A percentile compares a stretch with the other conserved stretches of the same genome.
phyloP scores from a whole-genome alignment of 2,888 invertebrate genomes.

The Oligia strigilis region DNA sequence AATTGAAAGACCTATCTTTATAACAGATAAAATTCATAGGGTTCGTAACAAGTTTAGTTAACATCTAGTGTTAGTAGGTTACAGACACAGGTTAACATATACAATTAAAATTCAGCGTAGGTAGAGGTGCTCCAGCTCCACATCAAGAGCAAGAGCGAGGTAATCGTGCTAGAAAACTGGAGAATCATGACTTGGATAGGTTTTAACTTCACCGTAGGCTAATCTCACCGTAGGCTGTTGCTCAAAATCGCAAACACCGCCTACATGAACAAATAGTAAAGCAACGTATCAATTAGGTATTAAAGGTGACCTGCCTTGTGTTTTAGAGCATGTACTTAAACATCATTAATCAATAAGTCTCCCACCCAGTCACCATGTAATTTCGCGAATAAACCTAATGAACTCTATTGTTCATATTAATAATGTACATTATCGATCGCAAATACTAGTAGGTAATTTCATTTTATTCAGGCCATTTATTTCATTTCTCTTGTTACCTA shows the following conservation, averaged over 20 bases:
- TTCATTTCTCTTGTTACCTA: conserved; percentile 32
- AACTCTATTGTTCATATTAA: conserved; percentile 40
- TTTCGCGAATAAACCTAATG: conserved; percentile 34
- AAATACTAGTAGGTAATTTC: conserved; percentile 8
- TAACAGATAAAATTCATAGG: too few species aligned
- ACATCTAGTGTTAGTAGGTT: too few species aligned
- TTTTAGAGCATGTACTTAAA: neutral
- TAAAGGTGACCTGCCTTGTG: conserved; percentile 27
- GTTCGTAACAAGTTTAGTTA: too few species aligned
- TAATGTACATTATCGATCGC: conserved; percentile 35
- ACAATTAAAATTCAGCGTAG: too few species aligned
- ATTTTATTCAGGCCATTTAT: conserved; percentile 29
- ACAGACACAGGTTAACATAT: too few species aligned
- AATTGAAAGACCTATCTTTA: too few species aligned
- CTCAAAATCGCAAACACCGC: neutral
- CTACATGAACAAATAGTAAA: too few species aligned
- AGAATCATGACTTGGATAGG: too few species aligned
- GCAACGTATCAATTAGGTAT: conserved; percentile 24
- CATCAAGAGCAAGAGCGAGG: too few species aligned
- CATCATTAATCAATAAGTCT: conserved; percentile 47
- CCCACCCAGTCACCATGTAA: conserved; percentile 19
- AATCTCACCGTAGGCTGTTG: neutral
- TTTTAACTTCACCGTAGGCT: too few species aligned
- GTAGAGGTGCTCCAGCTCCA: too few species aligned
- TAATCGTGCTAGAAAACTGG: too few species aligned